Percentiles rank a stretch among this genome's conserved stretches.
Evolutionary conservation across 2,888 invertebrate genomes (phyloP).

Genomic region (Cephus nigrinus): DNA sequence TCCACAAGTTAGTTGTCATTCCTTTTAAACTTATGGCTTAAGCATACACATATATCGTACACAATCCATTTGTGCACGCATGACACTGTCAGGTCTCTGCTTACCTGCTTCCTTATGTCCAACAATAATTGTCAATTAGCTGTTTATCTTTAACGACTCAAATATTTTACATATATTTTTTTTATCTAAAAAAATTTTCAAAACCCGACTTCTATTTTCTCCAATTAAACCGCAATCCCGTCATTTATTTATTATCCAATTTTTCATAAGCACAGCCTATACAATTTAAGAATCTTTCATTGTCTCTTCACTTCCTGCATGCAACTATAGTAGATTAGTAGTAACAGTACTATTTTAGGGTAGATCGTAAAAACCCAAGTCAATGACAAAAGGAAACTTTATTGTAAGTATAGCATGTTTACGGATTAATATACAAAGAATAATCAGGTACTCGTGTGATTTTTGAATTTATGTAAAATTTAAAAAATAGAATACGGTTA

Average conservation of each 20-base stretch:
- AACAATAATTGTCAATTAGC: background rate
- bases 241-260: background rate
- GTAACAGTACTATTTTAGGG: background rate
- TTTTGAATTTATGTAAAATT: background rate
- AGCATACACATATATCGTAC: background rate
- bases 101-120: background rate
- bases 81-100: background rate
- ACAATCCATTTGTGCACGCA: background rate
- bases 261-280: background rate
- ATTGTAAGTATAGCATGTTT: background rate
- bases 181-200: background rate
- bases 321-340: background rate
- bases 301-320: background rate
- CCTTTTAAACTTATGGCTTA: background rate
- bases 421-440: background rate
- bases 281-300: background rate
- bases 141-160: background rate
- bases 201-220: background rate
- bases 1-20: slow-evolving; percentile 71
- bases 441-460: background rate
- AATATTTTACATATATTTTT: background rate
- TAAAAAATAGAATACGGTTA: background rate
- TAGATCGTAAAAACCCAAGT: background rate
- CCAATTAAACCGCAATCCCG: background rate
- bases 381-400: background rate